These are phyloP conservation scores for Melinopterus prodromus DNA, from an alignment of 2,888 invertebrate species.

Conservation along the genomic window DNA sequence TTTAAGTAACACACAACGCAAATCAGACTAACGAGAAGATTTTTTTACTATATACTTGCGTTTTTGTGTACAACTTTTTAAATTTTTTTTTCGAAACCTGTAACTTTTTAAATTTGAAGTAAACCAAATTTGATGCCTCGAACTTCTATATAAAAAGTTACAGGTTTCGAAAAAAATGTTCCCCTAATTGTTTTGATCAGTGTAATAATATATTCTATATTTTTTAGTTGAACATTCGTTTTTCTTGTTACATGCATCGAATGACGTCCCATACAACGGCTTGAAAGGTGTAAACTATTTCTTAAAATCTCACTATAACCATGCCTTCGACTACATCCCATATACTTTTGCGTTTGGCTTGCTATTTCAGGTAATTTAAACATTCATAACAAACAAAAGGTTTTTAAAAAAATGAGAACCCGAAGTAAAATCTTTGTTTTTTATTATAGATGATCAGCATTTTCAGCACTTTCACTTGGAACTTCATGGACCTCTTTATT, in stretches of 20 bases:
- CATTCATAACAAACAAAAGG: too few relatives aligned
- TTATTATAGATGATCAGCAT: slow-evolving; percentile 28
- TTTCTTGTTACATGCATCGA: slow-evolving; percentile 15
- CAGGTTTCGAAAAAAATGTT: too few relatives aligned
- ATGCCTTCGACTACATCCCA: slow-evolving; percentile 14
- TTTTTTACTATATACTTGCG: too few relatives aligned
- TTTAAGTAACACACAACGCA: too few relatives aligned
- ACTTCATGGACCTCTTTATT: slow-evolving; percentile 33
- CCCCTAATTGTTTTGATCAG: too few relatives aligned
- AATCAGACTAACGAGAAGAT: too few relatives aligned
- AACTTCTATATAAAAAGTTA: too few relatives aligned
- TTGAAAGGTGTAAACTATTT: slow-evolving; percentile 16
- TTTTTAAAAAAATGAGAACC: neutral
- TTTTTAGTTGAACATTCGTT: slow-evolving; percentile 28
- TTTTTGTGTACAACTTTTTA: too few relatives aligned
- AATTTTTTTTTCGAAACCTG: too few relatives aligned
- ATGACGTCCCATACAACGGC: neutral
- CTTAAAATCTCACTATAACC: neutral
- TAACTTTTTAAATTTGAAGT: too few relatives aligned
- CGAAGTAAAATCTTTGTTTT: neutral
- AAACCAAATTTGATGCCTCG: too few relatives aligned
- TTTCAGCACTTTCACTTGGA: slow-evolving; percentile 34
- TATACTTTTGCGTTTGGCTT: slow-evolving; percentile 4
- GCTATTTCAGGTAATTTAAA: slow-evolving; percentile 15
- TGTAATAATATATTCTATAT: neutral